These are phyloP conservation scores for Hypolimnas misippus DNA, from an alignment of 2,888 invertebrate genomes.

Conservation along the genomic window DNA sequence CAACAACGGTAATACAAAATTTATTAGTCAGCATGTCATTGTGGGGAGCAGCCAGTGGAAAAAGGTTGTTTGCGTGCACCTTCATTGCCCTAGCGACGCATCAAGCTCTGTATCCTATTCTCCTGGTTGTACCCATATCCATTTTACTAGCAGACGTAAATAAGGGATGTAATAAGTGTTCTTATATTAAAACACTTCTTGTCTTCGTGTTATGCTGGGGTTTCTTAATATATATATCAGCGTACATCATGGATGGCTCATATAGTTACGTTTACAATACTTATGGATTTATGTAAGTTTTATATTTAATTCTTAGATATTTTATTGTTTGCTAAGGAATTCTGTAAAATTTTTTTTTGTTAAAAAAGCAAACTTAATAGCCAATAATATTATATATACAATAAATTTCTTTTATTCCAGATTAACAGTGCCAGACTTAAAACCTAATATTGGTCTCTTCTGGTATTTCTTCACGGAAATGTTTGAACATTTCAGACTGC, in stretches of 20 bases:
- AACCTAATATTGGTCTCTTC: constrained; percentile 98
- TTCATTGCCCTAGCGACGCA: constrained; percentile 91
- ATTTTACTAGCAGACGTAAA: constrained; percentile 86
- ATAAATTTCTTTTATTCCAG: constrained; percentile 84
- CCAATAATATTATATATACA: too few species aligned
- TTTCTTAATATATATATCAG: constrained; percentile 85
- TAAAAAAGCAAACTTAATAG: too few species aligned
- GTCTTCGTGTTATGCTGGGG: constrained; percentile 82
- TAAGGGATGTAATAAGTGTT: constrained; percentile 75
- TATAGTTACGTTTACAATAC: constrained; percentile 88
- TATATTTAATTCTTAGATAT: constrained; percentile 52
- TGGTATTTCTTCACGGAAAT: constrained; percentile 99
- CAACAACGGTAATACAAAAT: constrained; percentile 95
- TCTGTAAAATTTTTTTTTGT: too few species aligned
- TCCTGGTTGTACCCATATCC: constrained; percentile 92
- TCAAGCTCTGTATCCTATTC: constrained; percentile 92
- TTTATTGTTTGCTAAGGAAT: too few species aligned
- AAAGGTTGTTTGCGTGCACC: constrained; percentile 85
- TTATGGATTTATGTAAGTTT: constrained; percentile 91
- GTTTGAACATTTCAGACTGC: constrained; percentile 98
- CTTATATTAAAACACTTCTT: constrained; percentile 76
- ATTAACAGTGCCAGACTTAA: constrained; percentile 95
- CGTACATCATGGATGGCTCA: constrained; percentile 85
- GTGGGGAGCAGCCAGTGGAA: constrained; percentile 87
- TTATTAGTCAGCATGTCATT: constrained; percentile 90